A percentile compares a stretch with the other conserved stretches of the same genome.
These are phyloP conservation scores for Galaxea fascicularis DNA, from an alignment of 92 coral and sea anemone genomes.

Conservation along the genomic window DNA sequence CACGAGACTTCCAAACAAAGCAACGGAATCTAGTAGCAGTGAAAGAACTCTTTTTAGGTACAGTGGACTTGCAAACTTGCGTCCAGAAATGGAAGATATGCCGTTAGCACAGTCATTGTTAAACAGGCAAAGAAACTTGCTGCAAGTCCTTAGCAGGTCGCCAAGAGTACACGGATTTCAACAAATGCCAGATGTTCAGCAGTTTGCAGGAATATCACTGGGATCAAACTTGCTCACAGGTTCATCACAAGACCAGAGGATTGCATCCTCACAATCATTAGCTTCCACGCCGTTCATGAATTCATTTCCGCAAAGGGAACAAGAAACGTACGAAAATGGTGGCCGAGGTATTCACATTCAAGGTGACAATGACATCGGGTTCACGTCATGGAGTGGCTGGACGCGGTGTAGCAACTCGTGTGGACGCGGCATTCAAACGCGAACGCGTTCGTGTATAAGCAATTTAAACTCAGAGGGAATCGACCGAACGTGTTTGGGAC, in stretches of 20 bases:
- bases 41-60: conserved; percentile 6
- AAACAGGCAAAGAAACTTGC: not conserved
- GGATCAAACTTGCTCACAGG: not conserved
- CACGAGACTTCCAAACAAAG: not conserved
- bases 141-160: not conserved
- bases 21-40: not conserved
- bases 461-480: not conserved
- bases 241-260: not conserved
- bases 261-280: not conserved
- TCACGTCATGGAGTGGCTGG: conserved; percentile 78
- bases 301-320: not conserved
- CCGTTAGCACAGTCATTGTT: conserved; percentile 11
- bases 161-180: conserved; percentile 9
- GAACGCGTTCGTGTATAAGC: conserved; percentile 63
- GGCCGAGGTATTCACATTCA: conserved; percentile 24
- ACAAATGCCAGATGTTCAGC: conserved; percentile 1
- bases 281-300: conserved; percentile 15
- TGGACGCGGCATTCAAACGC: conserved; percentile 68
- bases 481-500: conserved; percentile 47
- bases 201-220: conserved; percentile 1
- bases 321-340: conserved; percentile 35
- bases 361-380: conserved; percentile 44
- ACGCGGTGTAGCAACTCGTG: conserved; percentile 67
- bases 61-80: not conserved
- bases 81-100: conserved; percentile 5